Base-by-base conservation (phyloP, 2,888 invertebrate species). In the Emmelina monodactyla region DNA sequence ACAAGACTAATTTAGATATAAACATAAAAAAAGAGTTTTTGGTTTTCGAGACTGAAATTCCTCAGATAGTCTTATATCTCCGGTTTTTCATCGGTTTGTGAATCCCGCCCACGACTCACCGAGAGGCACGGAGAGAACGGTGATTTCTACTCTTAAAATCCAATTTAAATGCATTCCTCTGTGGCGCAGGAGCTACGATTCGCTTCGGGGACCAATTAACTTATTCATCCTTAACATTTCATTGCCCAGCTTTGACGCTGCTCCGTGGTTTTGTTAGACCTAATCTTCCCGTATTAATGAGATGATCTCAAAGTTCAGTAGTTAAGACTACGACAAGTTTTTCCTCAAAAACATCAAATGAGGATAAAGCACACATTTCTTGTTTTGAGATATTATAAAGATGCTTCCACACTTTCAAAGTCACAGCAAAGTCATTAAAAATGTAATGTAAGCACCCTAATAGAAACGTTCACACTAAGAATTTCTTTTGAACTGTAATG, bases 121-220 rank as follows among this genome's bases (percentile, higher is more conserved):
- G 3, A 12, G 29, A 2, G 12, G 14, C 62, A 63, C 54, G 66
- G 56, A 62, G 54, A 55, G 66, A 62, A 58, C 67, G 68, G 73
- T 75, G 78, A 78, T 79, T 79, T 76, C 76, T 73, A 71, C 75
- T 78, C 79, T 78, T 79, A 79, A 78, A 79, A 78, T 76, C 78
- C 78, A 78, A 79, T 79, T 79, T 79, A 79, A 79, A 79, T 79
- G 79, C 78, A 79, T 79, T 79, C 78, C 79, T 76, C 75, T 75
- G 76, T 67, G 75, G 72, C 78, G 62, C 76, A 71, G 73, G 70
- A 71, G 70, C 63, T 62, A 61, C 75, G 75, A 76, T 78, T 75
- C 73, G 66, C 76, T 70, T 69, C 58, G 49, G 73, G 68, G 78
- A 58, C 68, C 78, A 78, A 78, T 79, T 79, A 79, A 76, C 76